These are phyloP conservation scores for Alloscopus bannaensis DNA, from an alignment of 2,888 invertebrate species.

Conservation along the genomic window DNA sequence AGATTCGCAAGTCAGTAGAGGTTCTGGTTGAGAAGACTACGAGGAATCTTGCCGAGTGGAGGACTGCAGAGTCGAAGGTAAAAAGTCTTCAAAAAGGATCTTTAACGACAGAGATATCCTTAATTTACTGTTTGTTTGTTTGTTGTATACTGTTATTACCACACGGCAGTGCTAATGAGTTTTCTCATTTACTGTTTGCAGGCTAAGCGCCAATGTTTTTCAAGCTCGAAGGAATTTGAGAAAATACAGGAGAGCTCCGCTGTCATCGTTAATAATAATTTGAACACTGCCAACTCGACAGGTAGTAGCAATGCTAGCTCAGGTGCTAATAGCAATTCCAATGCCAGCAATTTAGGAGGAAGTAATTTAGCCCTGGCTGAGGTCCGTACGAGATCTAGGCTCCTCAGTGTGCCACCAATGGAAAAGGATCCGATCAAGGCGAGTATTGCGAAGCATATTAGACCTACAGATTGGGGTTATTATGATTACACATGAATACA, in stretches of 20 bases:
- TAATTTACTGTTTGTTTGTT: too few relatives aligned
- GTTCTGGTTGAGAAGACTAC: slow-evolving; percentile 88
- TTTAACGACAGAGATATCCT: background rate
- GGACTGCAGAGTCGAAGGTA: slow-evolving; percentile 89
- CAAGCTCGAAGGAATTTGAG: slow-evolving; percentile 92
- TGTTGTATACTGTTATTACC: too few relatives aligned
- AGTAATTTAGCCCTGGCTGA: slow-evolving; percentile 64
- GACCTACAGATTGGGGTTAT: background rate
- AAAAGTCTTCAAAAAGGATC: too few relatives aligned
- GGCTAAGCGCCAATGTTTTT: slow-evolving; percentile 88
- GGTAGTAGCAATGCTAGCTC: slow-evolving; percentile 57
- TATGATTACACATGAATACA: background rate
- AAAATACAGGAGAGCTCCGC: slow-evolving; percentile 84
- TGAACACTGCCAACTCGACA: slow-evolving; percentile 47
- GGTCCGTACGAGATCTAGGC: slow-evolving; percentile 69
- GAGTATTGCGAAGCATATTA: too few relatives aligned
- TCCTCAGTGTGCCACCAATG: slow-evolving; percentile 71
- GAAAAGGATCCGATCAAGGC: slow-evolving; percentile 73
- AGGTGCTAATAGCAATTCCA: slow-evolving; percentile 50
- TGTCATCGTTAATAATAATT: slow-evolving; percentile 56
- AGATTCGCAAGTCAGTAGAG: slow-evolving; percentile 79
- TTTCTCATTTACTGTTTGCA: slow-evolving; percentile 52
- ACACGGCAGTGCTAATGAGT: slow-evolving; percentile 6
- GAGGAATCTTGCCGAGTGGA: slow-evolving; percentile 88
- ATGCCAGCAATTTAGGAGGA: slow-evolving; percentile 55